A percentile compares a stretch with the other conserved stretches of the same genome.
phyloP scores from a whole-genome alignment of 2,888 invertebrate genomes.

The Drosophila maculinotata region DNA sequence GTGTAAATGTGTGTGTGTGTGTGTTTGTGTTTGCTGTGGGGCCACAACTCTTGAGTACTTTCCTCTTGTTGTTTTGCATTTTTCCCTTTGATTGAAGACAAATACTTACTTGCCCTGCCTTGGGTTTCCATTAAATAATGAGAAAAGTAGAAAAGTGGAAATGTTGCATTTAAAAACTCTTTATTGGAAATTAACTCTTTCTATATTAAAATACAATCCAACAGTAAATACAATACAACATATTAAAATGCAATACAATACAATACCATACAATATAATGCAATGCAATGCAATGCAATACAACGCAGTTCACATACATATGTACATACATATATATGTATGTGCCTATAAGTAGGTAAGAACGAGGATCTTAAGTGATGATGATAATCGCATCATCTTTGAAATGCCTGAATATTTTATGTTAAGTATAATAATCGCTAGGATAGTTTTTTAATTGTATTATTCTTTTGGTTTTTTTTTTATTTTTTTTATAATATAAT shows the following conservation, averaged over 20 bases:
- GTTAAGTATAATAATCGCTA: constrained; percentile 54
- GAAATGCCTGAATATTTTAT: constrained; percentile 60
- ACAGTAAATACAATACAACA: constrained; percentile 81
- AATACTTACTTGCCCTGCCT: constrained; percentile 5
- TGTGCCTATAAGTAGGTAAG: constrained; percentile 50
- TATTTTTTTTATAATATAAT: constrained; percentile 10
- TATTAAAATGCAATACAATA: constrained; percentile 79
- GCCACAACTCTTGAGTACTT: not conserved
- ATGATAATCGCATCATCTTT: constrained; percentile 41
- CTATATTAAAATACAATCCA: constrained; percentile 80
- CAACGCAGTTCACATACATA: constrained; percentile 40
- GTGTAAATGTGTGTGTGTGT: not conserved
- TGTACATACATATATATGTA: constrained; percentile 24
- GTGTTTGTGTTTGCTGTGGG: not conserved
- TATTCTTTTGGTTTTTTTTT: constrained; percentile 16
- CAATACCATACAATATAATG: constrained; percentile 55
- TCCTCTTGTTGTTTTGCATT: constrained; percentile 29
- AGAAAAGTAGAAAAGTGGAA: not conserved
- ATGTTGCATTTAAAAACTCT: constrained; percentile 75
- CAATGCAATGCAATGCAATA: constrained; percentile 53
- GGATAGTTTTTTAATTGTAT: constrained; percentile 40
- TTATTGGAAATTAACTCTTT: constrained; percentile 75
- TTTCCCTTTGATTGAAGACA: constrained; percentile 22
- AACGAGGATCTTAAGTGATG: constrained; percentile 54
- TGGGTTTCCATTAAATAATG: not conserved